Evolutionary conservation across 2,113 vertebrate genomes (phyloP), one percentile per base, ranked within the genome.

Genomic region (Ondatra zibethicus): DNA sequence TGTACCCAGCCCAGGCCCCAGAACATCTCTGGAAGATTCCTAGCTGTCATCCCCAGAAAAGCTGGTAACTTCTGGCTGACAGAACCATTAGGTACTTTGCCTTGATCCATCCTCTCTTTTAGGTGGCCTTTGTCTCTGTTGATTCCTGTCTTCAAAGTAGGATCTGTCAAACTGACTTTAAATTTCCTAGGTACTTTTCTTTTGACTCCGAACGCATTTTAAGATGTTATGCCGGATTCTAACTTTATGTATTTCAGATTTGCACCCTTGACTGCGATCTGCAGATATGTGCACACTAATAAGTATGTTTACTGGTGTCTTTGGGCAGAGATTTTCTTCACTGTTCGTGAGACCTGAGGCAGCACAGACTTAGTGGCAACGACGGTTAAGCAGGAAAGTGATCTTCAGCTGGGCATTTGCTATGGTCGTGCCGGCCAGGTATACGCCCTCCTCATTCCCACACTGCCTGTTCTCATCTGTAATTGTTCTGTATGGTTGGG

Each of bases 11-110:
- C 12, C 8, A 4, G 88, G 77, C 31, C 4, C 47, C 36, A 21
- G 58, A 12, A 11, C 50, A 70, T 55, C 4, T 39, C 87, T 6
- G 16, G 11, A 9, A 27, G 52, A 6, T 61, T 6, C 9, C 3
- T 42, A 12, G 42, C 16, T 9, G 19, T 25, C 11, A n/a, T 39
- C 2, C 8, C 1, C 14, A 70, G 25, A 6, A 23, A 7, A 10
- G 0, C 5, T 5, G 29, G 7, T 29, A 1, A 12, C 25, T 25
- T 58, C 25, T 2, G 6, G 36, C 4, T 17, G 73, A 17, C 14
- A 29, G 21, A 7, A 27, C 2, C 7, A 7, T 23, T 2, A 0
- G 23, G 31, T 4, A 0, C 27, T 42, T 3, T 25, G 21, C 11
- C 9, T 10, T 21, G 25, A 1, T 4, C 8, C 0, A 5, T 5